Evolutionary conservation across 2,888 invertebrate species (phyloP).

Genomic region (Metellina segmentata): DNA sequence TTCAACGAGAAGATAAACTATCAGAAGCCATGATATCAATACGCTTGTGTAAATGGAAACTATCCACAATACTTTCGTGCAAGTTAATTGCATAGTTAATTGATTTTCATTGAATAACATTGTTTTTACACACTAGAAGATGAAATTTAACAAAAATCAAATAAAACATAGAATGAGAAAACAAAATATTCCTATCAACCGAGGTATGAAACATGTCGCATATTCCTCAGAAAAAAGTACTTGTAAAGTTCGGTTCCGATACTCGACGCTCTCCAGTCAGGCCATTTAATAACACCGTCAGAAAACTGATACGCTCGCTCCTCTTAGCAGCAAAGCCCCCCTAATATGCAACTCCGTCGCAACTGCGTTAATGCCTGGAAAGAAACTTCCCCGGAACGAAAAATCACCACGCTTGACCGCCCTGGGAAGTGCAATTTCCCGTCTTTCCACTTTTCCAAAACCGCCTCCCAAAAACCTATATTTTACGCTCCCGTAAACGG

Average conservation of each 20-base stretch:
- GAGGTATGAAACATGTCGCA: no score
- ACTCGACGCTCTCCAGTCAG: conserved; percentile 6
- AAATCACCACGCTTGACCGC: conserved; percentile 67
- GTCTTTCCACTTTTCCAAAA: conserved; percentile 41
- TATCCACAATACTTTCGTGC: no score
- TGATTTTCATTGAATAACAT: no score
- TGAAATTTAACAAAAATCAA: no score
- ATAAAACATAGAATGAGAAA: no score
- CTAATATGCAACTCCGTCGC: background rate
- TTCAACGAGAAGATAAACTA: no score
- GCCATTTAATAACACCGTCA: conserved; percentile 33
- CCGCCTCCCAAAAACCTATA: conserved; percentile 51
- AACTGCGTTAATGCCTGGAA: conserved; percentile 31
- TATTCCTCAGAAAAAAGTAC: background rate
- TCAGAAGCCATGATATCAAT: no score
- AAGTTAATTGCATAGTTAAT: no score
- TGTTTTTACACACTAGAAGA: no score
- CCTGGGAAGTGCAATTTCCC: conserved; percentile 65
- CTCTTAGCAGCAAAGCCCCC: conserved; percentile 27
- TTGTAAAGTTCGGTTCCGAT: background rate
- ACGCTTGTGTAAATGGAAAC: no score
- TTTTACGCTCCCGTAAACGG: conserved; percentile 30
- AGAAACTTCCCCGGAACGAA: conserved; percentile 41
- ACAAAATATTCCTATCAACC: no score
- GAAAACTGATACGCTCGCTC: background rate